Conservation (phyloP, 1,140 invertebrate genomes). For the Galleria mellonella region DNA sequence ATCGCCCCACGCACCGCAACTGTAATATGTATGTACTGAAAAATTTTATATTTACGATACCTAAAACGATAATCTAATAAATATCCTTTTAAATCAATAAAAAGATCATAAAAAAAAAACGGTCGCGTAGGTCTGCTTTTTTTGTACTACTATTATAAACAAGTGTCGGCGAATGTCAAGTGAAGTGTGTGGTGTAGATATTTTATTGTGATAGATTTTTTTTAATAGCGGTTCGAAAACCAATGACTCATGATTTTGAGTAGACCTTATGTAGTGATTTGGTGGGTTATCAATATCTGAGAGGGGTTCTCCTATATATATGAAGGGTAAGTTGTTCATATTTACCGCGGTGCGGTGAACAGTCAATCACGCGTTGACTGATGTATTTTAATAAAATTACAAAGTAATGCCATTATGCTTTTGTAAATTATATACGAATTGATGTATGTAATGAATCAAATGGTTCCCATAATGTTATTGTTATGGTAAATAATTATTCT, state of each 20-base stretch:
- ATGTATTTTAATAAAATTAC: background rate
- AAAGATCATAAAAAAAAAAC: constrained; percentile 1
- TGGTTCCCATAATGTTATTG: too few relatives aligned
- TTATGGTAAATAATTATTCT: too few relatives aligned
- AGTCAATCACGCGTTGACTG: constrained; percentile 1
- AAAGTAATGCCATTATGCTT: background rate
- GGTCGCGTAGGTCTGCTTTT: constrained; percentile 3
- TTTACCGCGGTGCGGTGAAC: constrained; percentile 6
- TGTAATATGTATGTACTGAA: constrained; percentile 31
- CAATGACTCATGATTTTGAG: constrained; percentile 5
- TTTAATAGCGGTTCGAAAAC: constrained; percentile 7
- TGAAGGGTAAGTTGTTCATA: constrained; percentile 55
- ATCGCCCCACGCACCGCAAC: constrained; percentile 41
- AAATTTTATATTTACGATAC: constrained; percentile 12
- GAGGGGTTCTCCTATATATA: constrained; percentile 34
- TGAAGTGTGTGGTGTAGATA: constrained; percentile 20
- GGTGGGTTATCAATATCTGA: constrained; percentile 21
- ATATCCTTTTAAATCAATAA: constrained; percentile 16
- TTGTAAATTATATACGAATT: too few relatives aligned
- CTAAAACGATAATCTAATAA: constrained; percentile 15
- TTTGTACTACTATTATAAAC: constrained; percentile 7
- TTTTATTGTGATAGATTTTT: constrained; percentile 4
- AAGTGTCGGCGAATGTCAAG: constrained; percentile 6
- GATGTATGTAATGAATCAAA: too few relatives aligned
- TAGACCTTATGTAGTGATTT: constrained; percentile 24